Evolutionary conservation across 2,888 invertebrate genomes (phyloP).

Genomic region (Nomada ferruginata): DNA sequence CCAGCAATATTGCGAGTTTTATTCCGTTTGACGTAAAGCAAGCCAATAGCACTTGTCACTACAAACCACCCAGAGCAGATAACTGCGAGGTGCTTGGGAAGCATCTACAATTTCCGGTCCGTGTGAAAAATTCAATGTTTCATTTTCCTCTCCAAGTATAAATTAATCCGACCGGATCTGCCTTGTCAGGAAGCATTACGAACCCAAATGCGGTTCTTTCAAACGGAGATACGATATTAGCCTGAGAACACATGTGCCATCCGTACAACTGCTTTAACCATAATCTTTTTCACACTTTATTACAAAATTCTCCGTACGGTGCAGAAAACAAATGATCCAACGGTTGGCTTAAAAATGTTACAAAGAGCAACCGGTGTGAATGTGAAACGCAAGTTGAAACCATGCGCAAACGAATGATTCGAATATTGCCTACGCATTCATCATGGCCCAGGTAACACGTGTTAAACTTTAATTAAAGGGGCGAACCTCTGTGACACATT

Average conservation of each 20-base stretch:
- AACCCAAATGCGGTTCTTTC: background rate
- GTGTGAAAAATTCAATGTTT: constrained; percentile 8
- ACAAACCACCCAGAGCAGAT: background rate
- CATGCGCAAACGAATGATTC: background rate
- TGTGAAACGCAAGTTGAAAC: background rate
- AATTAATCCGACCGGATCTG: background rate
- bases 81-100: background rate
- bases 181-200: background rate
- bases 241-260: background rate
- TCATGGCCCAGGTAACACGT: background rate
- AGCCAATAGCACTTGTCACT: background rate
- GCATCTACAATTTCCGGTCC: constrained; percentile 7
- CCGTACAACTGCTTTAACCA: no score
- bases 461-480: constrained; percentile 40
- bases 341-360: constrained; percentile 42
- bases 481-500: no score
- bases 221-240: background rate
- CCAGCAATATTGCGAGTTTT: no score
- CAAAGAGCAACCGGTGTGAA: constrained; percentile 6
- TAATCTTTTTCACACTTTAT: background rate
- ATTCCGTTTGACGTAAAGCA: background rate
- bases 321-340: constrained; percentile 43
- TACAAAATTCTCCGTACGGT: constrained; percentile 32
- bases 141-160: constrained; percentile 5
- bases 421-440: constrained; percentile 30